Conservation (phyloP, 2,888 invertebrate genomes). For the Alcis repandata region DNA sequence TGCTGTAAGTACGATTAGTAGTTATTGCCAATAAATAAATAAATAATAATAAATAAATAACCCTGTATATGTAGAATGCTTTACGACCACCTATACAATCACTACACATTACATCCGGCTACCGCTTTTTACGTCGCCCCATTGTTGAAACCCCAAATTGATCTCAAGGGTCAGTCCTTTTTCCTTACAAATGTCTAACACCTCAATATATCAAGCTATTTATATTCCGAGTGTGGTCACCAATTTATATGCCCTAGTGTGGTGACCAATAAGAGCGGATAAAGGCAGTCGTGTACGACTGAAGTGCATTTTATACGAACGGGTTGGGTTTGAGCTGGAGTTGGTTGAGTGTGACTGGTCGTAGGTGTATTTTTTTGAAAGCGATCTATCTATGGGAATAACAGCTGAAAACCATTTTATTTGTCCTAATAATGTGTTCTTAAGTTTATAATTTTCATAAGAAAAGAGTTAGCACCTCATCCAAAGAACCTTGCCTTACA, state of each 20-base stretch:
- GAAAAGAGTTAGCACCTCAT: too few species aligned
- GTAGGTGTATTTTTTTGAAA: too few species aligned
- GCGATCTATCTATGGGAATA: too few species aligned
- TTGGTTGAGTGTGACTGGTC: too few species aligned
- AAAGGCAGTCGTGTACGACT: constrained; percentile 2
- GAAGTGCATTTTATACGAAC: too few species aligned
- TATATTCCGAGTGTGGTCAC: constrained; percentile 48
- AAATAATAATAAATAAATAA: too few species aligned
- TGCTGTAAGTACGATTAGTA: too few species aligned
- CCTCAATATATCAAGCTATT: constrained; percentile 50
- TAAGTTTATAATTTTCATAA: too few species aligned
- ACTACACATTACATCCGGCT: constrained; percentile 22
- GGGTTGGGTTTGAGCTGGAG: background rate
- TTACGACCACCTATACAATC: constrained; percentile 4
- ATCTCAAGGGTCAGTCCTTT: constrained; percentile 47
- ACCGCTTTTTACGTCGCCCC: constrained; percentile 41
- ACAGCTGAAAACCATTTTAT: too few species aligned
- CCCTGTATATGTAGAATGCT: background rate
- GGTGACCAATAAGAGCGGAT: constrained; percentile 41
- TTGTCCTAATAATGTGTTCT: too few species aligned
- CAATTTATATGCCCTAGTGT: constrained; percentile 33
- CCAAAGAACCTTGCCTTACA: too few species aligned
- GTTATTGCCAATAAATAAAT: too few species aligned
- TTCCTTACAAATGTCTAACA: constrained; percentile 48
- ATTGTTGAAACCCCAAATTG: constrained; percentile 50